A percentile compares a stretch with the other conserved stretches of the same genome.
Conservation (phyloP, 2,113 vertebrate species). For the Aspidoscelis tigris region DNA sequence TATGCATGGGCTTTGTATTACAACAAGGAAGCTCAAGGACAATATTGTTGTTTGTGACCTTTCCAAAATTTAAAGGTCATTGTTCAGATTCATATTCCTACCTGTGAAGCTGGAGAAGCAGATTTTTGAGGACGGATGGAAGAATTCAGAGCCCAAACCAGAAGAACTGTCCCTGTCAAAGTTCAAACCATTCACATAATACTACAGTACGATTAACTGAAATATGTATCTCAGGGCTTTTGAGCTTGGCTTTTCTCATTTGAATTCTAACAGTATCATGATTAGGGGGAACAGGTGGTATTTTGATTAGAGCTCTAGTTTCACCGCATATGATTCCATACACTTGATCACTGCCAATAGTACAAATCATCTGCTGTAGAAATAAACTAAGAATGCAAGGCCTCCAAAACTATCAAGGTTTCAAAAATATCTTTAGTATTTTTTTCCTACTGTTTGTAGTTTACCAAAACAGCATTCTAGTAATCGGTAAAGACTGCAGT, state of each 20-base stretch:
- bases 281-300: slow-evolving; percentile 4
- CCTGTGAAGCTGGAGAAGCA: neutral
- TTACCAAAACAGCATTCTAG: neutral
- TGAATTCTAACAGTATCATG: neutral
- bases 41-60: neutral
- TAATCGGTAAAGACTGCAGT: no score
- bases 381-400: neutral
- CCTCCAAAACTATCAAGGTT: neutral
- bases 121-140: neutral
- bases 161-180: neutral
- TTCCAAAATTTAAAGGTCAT: neutral
- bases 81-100: neutral
- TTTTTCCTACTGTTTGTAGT: neutral
- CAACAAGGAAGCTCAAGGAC: neutral
- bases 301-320: slow-evolving; percentile 15
- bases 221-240: neutral
- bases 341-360: neutral
- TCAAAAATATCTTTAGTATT: neutral
- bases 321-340: neutral
- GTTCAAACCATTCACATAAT: neutral
- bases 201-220: neutral
- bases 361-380: neutral
- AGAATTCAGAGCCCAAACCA: neutral
- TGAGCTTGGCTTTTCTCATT: neutral
- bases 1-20: neutral